Conservation (phyloP, 2,797 vertebrate species). For the Hydrolagus colliei region DNA sequence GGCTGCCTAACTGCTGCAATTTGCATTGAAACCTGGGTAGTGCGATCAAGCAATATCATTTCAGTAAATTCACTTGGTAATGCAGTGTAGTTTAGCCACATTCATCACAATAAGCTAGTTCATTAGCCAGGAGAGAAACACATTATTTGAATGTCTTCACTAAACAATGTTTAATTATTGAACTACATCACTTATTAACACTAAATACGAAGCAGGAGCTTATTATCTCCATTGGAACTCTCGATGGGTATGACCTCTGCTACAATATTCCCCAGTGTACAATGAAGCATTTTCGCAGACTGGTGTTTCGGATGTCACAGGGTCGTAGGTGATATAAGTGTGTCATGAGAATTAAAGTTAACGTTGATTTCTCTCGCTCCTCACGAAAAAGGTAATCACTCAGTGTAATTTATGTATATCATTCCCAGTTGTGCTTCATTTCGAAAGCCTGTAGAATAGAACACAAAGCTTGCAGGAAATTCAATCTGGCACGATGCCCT, state of each 20-base stretch:
- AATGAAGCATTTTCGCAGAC: slow-evolving; percentile 1
- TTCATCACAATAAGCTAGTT: too few relatives aligned
- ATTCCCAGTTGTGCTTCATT: background rate
- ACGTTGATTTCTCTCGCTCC: background rate
- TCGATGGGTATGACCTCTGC: background rate
- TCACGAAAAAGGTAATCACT: background rate
- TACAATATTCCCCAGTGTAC: background rate
- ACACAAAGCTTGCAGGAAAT: background rate
- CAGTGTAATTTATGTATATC: slow-evolving; percentile 3
- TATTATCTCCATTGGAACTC: too few relatives aligned
- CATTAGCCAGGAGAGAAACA: background rate
- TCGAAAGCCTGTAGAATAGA: background rate
- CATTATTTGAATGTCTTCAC: background rate
- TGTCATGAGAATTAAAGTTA: slow-evolving; percentile 4
- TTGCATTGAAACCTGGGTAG: background rate
- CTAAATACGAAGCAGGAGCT: background rate
- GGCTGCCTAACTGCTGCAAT: background rate
- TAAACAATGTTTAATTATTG: background rate
- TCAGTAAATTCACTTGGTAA: too few relatives aligned
- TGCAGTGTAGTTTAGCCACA: too few relatives aligned
- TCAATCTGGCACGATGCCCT: too few relatives aligned
- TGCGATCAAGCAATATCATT: too few relatives aligned
- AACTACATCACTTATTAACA: background rate
- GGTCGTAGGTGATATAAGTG: background rate
- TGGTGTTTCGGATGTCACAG: background rate